phyloP scores from a whole-genome alignment of 2,888 invertebrate genomes.

The Acrocyrtus sp. region DNA sequence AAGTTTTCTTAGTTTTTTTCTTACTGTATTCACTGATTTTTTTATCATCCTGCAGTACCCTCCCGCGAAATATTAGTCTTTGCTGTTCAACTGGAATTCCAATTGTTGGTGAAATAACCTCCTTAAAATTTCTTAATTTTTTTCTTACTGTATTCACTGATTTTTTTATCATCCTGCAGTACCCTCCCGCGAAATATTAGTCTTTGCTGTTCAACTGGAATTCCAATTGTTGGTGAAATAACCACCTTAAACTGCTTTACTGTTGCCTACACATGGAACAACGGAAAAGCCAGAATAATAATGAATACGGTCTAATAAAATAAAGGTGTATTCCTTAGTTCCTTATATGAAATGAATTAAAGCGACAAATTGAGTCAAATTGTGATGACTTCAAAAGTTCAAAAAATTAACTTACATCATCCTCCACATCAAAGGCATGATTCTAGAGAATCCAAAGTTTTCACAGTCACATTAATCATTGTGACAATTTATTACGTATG shows the following conservation, averaged over 20 bases:
- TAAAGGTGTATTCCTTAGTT: not conserved
- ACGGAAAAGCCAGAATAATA: conserved; percentile 13
- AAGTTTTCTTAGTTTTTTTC: too few species aligned
- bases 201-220: conserved; percentile 84
- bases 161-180: conserved; percentile 84
- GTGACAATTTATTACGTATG: too few species aligned
- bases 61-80: conserved; percentile 93
- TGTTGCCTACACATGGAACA: conserved; percentile 69
- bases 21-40: conserved; percentile 86
- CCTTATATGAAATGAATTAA: not conserved
- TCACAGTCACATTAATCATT: conserved; percentile 81
- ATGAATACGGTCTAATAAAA: conserved; percentile 1
- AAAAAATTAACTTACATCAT: conserved; percentile 76
- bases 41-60: conserved; percentile 89
- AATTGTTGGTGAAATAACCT: conserved; percentile 80
- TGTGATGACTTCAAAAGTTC: not conserved
- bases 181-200: conserved; percentile 96
- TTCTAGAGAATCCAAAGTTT: conserved; percentile 90
- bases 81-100: conserved; percentile 84
- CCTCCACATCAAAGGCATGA: conserved; percentile 82
- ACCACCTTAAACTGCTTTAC: conserved; percentile 83
- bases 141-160: conserved; percentile 86
- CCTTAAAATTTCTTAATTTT: conserved; percentile 85
- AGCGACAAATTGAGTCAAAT: conserved; percentile 35
- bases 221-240: conserved; percentile 80